Percentiles rank a stretch among this genome's conserved stretches.
phyloP scores from a whole-genome alignment of 2,888 invertebrate genomes.

The Spodoptera picta region DNA sequence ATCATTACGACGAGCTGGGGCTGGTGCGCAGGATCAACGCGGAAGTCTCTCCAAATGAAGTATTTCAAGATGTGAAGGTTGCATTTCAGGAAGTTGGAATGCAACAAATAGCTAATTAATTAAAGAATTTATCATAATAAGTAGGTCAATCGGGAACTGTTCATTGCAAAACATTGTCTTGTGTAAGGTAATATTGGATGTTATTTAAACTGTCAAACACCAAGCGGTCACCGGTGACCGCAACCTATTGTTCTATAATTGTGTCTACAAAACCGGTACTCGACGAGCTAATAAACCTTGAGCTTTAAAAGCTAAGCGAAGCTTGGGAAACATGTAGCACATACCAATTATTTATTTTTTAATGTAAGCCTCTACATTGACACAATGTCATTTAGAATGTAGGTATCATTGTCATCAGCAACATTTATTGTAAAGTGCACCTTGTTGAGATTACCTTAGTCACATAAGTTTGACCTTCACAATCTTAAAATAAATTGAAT shows the following conservation, averaged over 20 bases:
- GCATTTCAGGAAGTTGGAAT: slow-evolving; percentile 81
- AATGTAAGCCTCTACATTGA: too few species aligned
- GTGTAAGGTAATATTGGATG: slow-evolving; percentile 37
- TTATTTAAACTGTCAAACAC: too few species aligned
- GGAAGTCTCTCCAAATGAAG: slow-evolving; percentile 90
- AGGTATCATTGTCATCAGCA: not conserved
- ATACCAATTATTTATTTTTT: not conserved
- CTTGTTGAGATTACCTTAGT: slow-evolving; percentile 2
- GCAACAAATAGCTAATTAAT: slow-evolving; percentile 68
- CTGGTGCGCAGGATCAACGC: slow-evolving; percentile 94
- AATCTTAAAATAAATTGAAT: slow-evolving; percentile 3
- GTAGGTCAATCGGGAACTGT: slow-evolving; percentile 53
- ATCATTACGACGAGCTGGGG: slow-evolving; percentile 92
- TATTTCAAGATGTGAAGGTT: slow-evolving; percentile 89
- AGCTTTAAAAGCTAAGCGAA: slow-evolving; percentile 25
- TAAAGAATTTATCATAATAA: slow-evolving; percentile 36
- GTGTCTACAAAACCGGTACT: too few species aligned
- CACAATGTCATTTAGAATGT: too few species aligned
- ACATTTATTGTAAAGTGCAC: not conserved
- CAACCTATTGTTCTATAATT: too few species aligned
- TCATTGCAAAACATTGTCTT: slow-evolving; percentile 36
- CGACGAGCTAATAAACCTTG: slow-evolving; percentile 19
- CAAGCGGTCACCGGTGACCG: too few species aligned
- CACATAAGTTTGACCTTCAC: slow-evolving; percentile 19
- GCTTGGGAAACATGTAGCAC: slow-evolving; percentile 4